Conservation (phyloP, 2,888 invertebrate species). For the Spilarctia lutea region DNA sequence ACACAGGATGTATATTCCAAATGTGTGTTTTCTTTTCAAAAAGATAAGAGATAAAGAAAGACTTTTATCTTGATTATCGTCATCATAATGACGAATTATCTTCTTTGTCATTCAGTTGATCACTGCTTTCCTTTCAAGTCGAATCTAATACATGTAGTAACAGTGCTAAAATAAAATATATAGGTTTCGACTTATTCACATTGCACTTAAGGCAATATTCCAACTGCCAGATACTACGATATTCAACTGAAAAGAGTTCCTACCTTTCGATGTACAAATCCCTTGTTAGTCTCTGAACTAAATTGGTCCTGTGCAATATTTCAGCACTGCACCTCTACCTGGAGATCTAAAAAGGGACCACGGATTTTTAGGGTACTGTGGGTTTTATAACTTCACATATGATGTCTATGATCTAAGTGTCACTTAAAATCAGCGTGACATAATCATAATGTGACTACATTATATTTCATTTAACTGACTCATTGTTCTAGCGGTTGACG, state of each 20-base stretch:
- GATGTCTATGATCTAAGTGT: too few species aligned
- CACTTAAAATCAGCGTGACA: background rate
- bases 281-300: slow-evolving; percentile 43
- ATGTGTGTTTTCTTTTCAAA: too few species aligned
- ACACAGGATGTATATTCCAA: too few species aligned
- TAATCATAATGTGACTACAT: too few species aligned
- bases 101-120: background rate
- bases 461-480: too few species aligned
- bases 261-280: slow-evolving; percentile 27
- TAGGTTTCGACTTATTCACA: background rate
- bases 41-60: too few species aligned
- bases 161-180: background rate
- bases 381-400: background rate
- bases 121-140: background rate
- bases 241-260: slow-evolving; percentile 14
- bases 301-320: slow-evolving; percentile 39
- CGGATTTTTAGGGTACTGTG: slow-evolving; percentile 3
- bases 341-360: slow-evolving; percentile 11
- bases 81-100: too few species aligned
- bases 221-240: slow-evolving; percentile 9
- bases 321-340: slow-evolving; percentile 24
- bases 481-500: too few species aligned
- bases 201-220: background rate
- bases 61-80: too few species aligned
- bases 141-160: background rate